Evolutionary conservation across 2,888 invertebrate genomes (phyloP).

Genomic region (Acronicta leporina): DNA sequence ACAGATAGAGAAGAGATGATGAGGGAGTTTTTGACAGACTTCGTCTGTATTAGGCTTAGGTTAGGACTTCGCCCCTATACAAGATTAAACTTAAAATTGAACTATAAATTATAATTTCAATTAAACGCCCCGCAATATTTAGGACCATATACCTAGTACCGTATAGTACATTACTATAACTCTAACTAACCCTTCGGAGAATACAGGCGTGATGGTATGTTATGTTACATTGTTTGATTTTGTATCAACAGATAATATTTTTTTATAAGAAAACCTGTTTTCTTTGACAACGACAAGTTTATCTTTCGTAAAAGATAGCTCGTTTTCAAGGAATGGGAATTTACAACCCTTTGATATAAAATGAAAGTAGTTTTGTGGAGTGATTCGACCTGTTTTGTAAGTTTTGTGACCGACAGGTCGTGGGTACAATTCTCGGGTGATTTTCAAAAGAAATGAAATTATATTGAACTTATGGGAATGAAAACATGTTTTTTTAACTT

Average conservation of each 20-base stretch:
- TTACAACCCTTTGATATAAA: constrained; percentile 17
- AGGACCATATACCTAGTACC: too few species aligned
- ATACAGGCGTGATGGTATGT: too few species aligned
- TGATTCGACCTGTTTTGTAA: constrained; percentile 54
- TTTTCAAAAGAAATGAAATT: neutral
- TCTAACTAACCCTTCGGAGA: too few species aligned
- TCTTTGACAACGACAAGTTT: constrained; percentile 23
- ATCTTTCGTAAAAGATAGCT: constrained; percentile 27
- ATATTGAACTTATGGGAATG: neutral
- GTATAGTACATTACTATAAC: too few species aligned
- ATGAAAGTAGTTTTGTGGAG: constrained; percentile 25
- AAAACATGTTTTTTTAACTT: constrained; percentile 22
- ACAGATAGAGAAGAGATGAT: too few species aligned
- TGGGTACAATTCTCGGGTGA: constrained; percentile 49
- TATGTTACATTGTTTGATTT: too few species aligned
- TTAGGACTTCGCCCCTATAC: too few species aligned
- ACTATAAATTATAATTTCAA: too few species aligned
- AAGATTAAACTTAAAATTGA: too few species aligned
- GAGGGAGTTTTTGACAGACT: too few species aligned
- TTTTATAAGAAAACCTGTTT: constrained; percentile 24
- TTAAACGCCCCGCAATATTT: too few species aligned
- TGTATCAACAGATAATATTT: constrained; percentile 8
- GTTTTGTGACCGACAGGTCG: constrained; percentile 56
- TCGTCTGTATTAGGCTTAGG: too few species aligned
- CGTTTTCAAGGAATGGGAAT: constrained; percentile 42